Percentiles rank a stretch among this genome's conserved stretches.
phyloP scores from a whole-genome alignment of 2,797 vertebrate genomes.

The Setipinna tenuifilis region DNA sequence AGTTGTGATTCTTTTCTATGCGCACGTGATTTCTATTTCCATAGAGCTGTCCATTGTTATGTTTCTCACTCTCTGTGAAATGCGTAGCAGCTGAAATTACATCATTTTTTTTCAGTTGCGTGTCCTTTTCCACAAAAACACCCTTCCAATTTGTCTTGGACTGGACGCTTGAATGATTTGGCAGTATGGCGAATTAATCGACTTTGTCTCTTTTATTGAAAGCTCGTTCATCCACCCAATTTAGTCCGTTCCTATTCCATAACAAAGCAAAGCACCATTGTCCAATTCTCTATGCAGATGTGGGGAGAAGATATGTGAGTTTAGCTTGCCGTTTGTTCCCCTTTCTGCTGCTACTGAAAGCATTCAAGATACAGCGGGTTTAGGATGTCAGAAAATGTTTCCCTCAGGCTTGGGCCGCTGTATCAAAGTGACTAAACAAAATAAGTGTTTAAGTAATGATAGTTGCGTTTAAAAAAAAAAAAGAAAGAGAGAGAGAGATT shows the following conservation, averaged over 20 bases:
- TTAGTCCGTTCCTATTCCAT: neutral
- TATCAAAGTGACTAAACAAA: constrained; percentile 18
- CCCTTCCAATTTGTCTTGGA: neutral
- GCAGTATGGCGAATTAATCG: neutral
- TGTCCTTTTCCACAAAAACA: neutral
- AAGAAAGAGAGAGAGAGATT: neutral
- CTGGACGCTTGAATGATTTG: neutral
- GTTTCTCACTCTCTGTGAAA: neutral
- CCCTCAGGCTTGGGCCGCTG: neutral
- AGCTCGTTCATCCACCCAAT: neutral
- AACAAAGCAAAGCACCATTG: neutral
- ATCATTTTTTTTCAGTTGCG: neutral
- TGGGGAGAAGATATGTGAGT: neutral
- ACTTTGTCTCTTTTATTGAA: neutral
- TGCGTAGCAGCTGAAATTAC: neutral
- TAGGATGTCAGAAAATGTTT: neutral
- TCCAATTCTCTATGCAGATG: neutral
- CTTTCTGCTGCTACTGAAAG: neutral
- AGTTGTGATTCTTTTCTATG: neutral
- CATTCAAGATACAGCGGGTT: neutral
- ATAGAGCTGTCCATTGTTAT: neutral
- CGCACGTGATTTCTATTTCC: neutral
- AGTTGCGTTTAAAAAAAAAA: neutral
- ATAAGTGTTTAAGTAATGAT: constrained; percentile 51
- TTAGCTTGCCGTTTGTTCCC: neutral